Conservation (phyloP, 2,888 invertebrate species). For the Xylophagus ater region DNA sequence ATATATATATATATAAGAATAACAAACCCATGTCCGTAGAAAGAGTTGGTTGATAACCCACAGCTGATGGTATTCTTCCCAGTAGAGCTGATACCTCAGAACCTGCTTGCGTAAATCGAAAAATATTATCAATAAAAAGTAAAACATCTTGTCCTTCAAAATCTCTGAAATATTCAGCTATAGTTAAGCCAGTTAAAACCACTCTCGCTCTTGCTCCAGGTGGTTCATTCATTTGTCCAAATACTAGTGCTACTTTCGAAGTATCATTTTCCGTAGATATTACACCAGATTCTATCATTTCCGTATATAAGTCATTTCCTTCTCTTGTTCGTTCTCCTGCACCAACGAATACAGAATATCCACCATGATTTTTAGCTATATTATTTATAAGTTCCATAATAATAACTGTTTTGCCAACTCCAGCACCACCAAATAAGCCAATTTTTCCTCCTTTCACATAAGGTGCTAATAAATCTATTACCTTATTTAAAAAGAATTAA, state of each 20-base stretch:
- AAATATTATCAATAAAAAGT: conserved; percentile 93
- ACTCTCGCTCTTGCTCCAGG: conserved; percentile 92
- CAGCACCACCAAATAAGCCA: conserved; percentile 86
- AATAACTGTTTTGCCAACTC: conserved; percentile 89
- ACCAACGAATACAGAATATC: conserved; percentile 91
- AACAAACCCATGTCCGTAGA: conserved; percentile 90
- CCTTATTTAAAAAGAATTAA: conserved; percentile 42
- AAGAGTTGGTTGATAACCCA: conserved; percentile 90
- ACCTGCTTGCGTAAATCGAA: conserved; percentile 86
- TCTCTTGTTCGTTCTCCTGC: conserved; percentile 94
- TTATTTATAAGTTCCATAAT: conserved; percentile 96
- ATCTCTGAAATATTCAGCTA: conserved; percentile 92
- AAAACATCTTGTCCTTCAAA: conserved; percentile 88
- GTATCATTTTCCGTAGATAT: conserved; percentile 82
- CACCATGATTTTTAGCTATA: conserved; percentile 90
- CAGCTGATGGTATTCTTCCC: conserved; percentile 91
- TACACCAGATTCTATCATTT: conserved; percentile 90
- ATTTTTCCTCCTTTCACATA: conserved; percentile 93
- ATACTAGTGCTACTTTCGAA: conserved; percentile 76
- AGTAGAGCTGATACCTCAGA: conserved; percentile 81
- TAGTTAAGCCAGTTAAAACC: conserved; percentile 81
- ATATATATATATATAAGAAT: not conserved
- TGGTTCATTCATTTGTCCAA: conserved; percentile 95
- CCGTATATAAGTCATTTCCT: conserved; percentile 90
- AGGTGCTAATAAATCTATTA: conserved; percentile 83